Evolutionary conservation across 2,888 invertebrate species (phyloP).

Genomic region (Psococerastis gibbosa): DNA sequence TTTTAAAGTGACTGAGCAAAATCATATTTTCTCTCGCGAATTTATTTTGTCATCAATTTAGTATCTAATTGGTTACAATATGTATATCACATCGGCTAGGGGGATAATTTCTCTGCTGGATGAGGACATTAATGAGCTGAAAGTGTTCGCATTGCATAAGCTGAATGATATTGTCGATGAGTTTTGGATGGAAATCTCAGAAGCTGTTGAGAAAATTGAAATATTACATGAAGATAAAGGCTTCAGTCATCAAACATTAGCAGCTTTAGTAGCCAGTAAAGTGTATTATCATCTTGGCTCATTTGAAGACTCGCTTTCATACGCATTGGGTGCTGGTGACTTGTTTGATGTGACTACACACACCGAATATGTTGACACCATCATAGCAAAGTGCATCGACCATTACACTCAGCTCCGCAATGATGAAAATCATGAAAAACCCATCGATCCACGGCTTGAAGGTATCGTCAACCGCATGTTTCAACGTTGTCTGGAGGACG

Average conservation of each 20-base stretch:
- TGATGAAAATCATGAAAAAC: constrained; percentile 36
- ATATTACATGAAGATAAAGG: constrained; percentile 83
- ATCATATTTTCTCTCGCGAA: no score
- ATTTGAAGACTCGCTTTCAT: constrained; percentile 92
- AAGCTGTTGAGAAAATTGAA: constrained; percentile 94
- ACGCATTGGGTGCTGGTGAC: constrained; percentile 87
- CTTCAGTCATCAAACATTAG: constrained; percentile 76
- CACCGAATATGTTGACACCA: constrained; percentile 92
- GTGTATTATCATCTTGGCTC: constrained; percentile 96
- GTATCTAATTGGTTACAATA: no score
- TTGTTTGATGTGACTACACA: constrained; percentile 87
- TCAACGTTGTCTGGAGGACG: constrained; percentile 83
- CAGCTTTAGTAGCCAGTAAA: constrained; percentile 94
- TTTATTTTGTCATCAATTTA: no score
- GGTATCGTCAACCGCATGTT: constrained; percentile 96
- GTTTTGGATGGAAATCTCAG: constrained; percentile 98
- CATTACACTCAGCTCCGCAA: constrained; percentile 81
- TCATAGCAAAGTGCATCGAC: constrained; percentile 93
- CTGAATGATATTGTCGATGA: constrained; percentile 87
- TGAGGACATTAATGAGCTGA: constrained; percentile 82
- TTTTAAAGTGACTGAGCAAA: no score
- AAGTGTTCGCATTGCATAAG: constrained; percentile 83
- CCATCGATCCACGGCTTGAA: constrained; percentile 67
- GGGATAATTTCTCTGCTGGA: constrained; percentile 91
- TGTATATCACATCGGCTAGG: constrained; percentile 30